Evolutionary conservation across 2,113 vertebrate genomes (phyloP).

Genomic region (Ovibos moschatus): DNA sequence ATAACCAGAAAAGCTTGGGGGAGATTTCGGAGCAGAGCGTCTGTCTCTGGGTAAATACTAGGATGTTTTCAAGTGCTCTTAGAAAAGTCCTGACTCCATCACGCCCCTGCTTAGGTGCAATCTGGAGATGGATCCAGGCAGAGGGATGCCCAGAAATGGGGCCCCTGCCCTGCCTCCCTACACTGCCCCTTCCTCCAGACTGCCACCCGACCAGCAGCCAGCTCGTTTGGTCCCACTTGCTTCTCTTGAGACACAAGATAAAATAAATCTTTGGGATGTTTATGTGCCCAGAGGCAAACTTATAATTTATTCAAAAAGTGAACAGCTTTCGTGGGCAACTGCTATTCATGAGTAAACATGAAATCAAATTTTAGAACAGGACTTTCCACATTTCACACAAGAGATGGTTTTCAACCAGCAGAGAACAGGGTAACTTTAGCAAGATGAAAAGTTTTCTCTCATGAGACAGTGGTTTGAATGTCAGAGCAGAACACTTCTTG

Average conservation of each 20-base stretch:
- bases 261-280: neutral
- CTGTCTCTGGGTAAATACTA: neutral
- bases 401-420: neutral
- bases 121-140: neutral
- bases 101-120: neutral
- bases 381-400: neutral
- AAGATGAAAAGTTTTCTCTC: neutral
- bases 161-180: rapidly evolving
- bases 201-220: neutral
- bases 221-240: neutral
- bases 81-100: neutral
- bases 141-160: neutral
- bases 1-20: neutral
- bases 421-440: neutral
- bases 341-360: conserved; percentile 21
- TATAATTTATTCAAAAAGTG: conserved; percentile 29
- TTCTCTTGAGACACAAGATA: neutral
- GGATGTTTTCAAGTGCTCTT: neutral
- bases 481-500: neutral
- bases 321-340: conserved; percentile 29
- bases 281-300: neutral
- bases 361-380: conserved; percentile 26
- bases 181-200: neutral
- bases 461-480: neutral
- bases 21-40: neutral